Evolutionary conservation across 1,140 invertebrate genomes (phyloP), one percentile per base, ranked within the genome.

Genomic region (Andrena cerasifolii): DNA sequence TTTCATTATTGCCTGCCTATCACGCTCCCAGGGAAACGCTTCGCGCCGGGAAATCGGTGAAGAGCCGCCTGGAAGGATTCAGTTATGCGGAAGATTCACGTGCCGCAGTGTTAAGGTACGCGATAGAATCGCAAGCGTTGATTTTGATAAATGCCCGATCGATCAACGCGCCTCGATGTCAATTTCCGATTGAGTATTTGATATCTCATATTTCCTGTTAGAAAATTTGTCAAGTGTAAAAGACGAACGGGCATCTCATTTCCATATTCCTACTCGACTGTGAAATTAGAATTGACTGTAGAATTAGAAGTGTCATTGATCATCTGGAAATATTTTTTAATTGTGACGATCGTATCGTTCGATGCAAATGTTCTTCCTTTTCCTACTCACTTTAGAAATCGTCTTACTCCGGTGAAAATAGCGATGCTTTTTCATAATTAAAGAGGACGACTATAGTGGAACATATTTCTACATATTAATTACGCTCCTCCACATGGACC

Each of bases 1-100:
- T 66, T 74, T 45, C 12, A 43, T 24, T 31, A 65, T 65, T 65
- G 26, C 24, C 33, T 36, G 51, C n/a, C 53, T 58, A 28, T 54
- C 47, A 62, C 16, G 8, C 14, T 28, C 31, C 18, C 2, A 2
- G 18, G 31, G 21, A n/a, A 26, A n/a, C 18, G 24, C n/a, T 12
- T 28, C n/a, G 10, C 21, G 7, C 10, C 21, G 24, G 43, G 21
- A 8, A 31, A 54, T 53, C 28, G 56, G 31, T 33, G 18, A 18
- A 31, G 26, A 18, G 24, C n/a, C 7, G 14, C n/a, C 2, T 18
- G n/a, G 12, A 21, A 8, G n/a, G 21, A 71, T 47, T 71, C 7
- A 49, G 26, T 43, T n/a, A 58, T 47, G 26, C 53, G 36, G 40
- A 45, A 70, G 18, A 45, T 47, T 10, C 18, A n/a, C 24, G 28